A percentile compares a stretch with the other conserved stretches of the same genome.
phyloP scores from a whole-genome alignment of 2,797 vertebrate genomes.

The Gymnoscopelus microlampas region DNA sequence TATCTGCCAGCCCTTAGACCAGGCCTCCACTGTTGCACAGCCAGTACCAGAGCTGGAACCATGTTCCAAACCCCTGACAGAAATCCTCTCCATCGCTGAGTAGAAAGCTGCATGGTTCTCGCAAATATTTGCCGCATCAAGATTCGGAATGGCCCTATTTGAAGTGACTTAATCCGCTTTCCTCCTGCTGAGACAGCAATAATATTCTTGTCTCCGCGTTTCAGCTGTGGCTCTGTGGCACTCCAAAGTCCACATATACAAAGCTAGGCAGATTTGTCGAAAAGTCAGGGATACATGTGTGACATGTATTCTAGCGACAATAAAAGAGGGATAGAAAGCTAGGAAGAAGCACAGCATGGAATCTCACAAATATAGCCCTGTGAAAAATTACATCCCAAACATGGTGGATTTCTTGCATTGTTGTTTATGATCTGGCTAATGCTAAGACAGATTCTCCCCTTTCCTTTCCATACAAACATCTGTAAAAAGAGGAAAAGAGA shows the following conservation, averaged over 20 bases:
- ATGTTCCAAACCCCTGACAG: conserved; percentile 51
- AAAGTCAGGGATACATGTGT: conserved; percentile 33
- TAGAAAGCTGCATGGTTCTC: conserved; percentile 44
- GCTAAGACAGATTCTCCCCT: conserved; percentile 64
- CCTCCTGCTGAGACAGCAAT: conserved; percentile 74
- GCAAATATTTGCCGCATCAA: conserved; percentile 57
- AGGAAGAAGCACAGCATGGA: conserved; percentile 63
- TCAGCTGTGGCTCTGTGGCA: conserved; percentile 66
- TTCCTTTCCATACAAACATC: conserved; percentile 55
- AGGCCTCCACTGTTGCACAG: conserved; percentile 44
- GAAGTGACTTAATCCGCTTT: conserved; percentile 75
- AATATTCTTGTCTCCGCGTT: conserved; percentile 74
- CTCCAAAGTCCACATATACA: conserved; percentile 56
- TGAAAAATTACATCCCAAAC: conserved; percentile 65
- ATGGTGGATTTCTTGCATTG: conserved; percentile 63
- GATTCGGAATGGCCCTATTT: conserved; percentile 68
- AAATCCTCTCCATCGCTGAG: conserved; percentile 57
- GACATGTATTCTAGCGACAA: conserved; percentile 43
- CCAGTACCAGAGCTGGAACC: conserved; percentile 31
- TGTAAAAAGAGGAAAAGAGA: conserved; percentile 69
- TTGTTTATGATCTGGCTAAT: conserved; percentile 67
- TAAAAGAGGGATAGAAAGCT: conserved; percentile 30
- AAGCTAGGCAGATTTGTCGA: conserved; percentile 50
- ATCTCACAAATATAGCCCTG: conserved; percentile 64
- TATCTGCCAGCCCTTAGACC: conserved; percentile 54